Base-by-base conservation (phyloP, 2,113 vertebrate genomes). In the Garra rufa region DNA sequence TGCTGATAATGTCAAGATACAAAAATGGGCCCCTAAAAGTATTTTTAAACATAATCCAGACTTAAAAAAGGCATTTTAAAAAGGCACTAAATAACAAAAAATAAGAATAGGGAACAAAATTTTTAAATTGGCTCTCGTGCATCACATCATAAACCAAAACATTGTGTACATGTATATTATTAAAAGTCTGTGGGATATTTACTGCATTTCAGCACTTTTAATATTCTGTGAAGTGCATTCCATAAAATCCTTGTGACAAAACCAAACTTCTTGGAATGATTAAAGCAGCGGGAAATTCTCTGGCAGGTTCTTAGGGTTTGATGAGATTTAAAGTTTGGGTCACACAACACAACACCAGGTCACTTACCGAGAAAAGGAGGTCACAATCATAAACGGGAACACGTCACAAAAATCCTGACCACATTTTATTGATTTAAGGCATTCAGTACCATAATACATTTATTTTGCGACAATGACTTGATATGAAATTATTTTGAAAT, bases 171-270 rank as follows among this genome's bases (percentile, higher is more conserved):
- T 67, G 63, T 28, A 4, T 67, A 17, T 34, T 34, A 67, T 67
- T 19, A 7, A 34, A 34, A 67, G 15, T 1, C 15, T 69, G 65
- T 69, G 30, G 19, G 15, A 38, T 69, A 11, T 59, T 4, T 21
- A 4, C 9, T 24, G 55, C n/a, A 21, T 24, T 69, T 38, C 34
- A 41, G 65, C 65, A 41, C 9, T 21, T 1, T 69, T 69, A 69
- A 30, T n/a, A 55, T 43, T 71, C 69, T 44, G 11, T 44, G 69
- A 50, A 46, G 69, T 24, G 46, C 43, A 44, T 3, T 11, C 10
- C 19, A n/a, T 38, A n/a, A 3, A 38, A 76, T 57, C n/a, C 75
- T 76, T 76, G 19, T 57, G 28, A 57, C 50, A 41, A 77, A 77
- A 5, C 21, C 8, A 1, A 21, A n/a, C 1, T 77, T 77, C 50